A percentile compares a stretch with the other conserved stretches of the same genome.
Evolutionary conservation across 2,797 vertebrate genomes (phyloP).

Genomic region (Manis javanica): DNA sequence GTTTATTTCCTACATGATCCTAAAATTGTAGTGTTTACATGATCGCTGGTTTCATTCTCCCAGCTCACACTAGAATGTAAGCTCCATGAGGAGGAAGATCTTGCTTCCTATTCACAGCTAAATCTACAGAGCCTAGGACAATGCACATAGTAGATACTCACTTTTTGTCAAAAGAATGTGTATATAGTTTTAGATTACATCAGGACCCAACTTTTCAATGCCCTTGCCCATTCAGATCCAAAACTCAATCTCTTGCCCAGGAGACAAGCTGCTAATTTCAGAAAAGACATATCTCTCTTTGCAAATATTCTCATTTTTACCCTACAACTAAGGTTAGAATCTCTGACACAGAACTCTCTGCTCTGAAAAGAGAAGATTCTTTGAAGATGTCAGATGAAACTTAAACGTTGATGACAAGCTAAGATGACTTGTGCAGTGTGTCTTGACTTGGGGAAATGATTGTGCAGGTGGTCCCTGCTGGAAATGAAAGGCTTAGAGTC

Average conservation of each 20-base stretch:
- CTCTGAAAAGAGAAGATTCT: conserved; percentile 38
- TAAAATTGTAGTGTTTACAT: neutral
- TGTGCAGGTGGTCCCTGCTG: neutral
- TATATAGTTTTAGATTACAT: neutral
- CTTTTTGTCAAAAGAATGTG: neutral
- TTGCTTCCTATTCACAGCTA: neutral
- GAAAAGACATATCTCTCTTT: neutral
- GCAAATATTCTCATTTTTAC: neutral
- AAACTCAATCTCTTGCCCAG: neutral
- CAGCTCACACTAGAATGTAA: neutral
- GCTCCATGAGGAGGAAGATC: neutral
- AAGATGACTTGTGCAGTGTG: neutral
- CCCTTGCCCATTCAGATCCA: neutral
- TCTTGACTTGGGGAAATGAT: neutral
- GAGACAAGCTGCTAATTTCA: conserved; percentile 20
- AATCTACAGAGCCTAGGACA: neutral
- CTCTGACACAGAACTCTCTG: neutral
- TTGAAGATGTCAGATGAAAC: conserved; percentile 4
- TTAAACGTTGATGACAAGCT: neutral
- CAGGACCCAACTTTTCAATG: neutral
- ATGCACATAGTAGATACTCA: rapidly evolving
- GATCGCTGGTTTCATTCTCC: neutral
- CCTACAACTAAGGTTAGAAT: neutral
- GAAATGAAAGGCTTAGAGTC: neutral
- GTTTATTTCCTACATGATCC: neutral